Evolutionary conservation across 1,140 invertebrate genomes (phyloP).

Genomic region (Theocolax elegans): DNA sequence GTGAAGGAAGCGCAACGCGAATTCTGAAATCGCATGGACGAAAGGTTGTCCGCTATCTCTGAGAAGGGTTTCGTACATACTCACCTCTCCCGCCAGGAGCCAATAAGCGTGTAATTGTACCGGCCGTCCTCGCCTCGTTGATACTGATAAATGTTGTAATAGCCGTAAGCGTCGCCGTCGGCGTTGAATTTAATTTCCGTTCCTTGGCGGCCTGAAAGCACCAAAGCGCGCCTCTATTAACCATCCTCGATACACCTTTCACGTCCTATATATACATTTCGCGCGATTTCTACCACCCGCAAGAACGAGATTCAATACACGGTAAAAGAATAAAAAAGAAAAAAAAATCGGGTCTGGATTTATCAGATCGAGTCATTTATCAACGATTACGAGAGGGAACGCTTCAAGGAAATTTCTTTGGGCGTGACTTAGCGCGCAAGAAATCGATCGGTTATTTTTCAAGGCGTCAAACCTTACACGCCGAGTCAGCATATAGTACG

Average conservation of each 20-base stretch:
- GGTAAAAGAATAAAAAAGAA: not conserved
- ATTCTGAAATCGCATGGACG: no score
- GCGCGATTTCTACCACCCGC: not conserved
- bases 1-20: no score
- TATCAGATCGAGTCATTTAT: constrained; percentile 32
- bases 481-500: no score
- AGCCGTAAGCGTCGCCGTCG: constrained; percentile 75
- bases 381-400: not conserved
- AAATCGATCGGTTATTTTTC: constrained; percentile 27
- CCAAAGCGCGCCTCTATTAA: not conserved
- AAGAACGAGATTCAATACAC: not conserved
- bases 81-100: constrained; percentile 73
- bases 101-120: constrained; percentile 74
- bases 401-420: constrained; percentile 18
- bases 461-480: not conserved
- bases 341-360: not conserved
- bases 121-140: constrained; percentile 66
- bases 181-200: constrained; percentile 74
- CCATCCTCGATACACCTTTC: not conserved
- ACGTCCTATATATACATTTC: not conserved
- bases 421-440: constrained; percentile 12
- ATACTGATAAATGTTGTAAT: constrained; percentile 79
- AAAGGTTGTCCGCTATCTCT: no score
- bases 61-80: constrained; percentile 28
- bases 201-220: constrained; percentile 69